These are phyloP conservation scores for Vollenhovia emeryi DNA, from an alignment of 1,140 invertebrate genomes.

Conservation along the genomic window DNA sequence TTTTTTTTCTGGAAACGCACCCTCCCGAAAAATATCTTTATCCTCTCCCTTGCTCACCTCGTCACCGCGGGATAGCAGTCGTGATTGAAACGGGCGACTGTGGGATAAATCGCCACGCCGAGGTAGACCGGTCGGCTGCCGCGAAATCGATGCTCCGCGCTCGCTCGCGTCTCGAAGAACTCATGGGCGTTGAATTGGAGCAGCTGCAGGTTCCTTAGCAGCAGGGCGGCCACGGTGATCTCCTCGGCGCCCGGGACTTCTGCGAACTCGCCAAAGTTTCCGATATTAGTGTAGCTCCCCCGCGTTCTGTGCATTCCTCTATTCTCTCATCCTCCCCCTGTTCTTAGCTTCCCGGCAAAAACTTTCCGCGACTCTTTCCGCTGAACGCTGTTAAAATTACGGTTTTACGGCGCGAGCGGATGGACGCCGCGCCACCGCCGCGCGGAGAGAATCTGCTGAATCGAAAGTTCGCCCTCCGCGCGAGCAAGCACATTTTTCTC, in stretches of 20 bases:
- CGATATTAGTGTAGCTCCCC: constrained; percentile 37
- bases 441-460: constrained; percentile 28
- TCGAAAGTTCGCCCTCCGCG: constrained; percentile 20
- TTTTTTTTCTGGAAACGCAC: background rate
- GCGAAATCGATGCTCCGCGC: constrained; percentile 85
- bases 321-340: background rate
- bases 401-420: background rate
- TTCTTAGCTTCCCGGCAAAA: constrained; percentile 31
- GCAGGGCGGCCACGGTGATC: constrained; percentile 87
- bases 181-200: constrained; percentile 96
- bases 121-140: constrained; percentile 87
- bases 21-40: background rate
- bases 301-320: constrained; percentile 4
- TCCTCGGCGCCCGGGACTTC: constrained; percentile 79
- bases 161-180: constrained; percentile 90
- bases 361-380: constrained; percentile 42
- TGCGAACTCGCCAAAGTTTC: constrained; percentile 48
- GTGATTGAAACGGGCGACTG: constrained; percentile 94
- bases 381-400: constrained; percentile 43
- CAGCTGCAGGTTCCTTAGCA: constrained; percentile 91
- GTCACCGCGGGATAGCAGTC: constrained; percentile 94
- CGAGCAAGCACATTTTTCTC: constrained; percentile 25
- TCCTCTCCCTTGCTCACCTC: constrained; percentile 84
- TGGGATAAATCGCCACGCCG: constrained; percentile 93
- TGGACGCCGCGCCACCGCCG: background rate